Evolutionary conservation across 2,113 vertebrate genomes (phyloP).

Genomic region (Rhegmatorhina hoffmannsi): DNA sequence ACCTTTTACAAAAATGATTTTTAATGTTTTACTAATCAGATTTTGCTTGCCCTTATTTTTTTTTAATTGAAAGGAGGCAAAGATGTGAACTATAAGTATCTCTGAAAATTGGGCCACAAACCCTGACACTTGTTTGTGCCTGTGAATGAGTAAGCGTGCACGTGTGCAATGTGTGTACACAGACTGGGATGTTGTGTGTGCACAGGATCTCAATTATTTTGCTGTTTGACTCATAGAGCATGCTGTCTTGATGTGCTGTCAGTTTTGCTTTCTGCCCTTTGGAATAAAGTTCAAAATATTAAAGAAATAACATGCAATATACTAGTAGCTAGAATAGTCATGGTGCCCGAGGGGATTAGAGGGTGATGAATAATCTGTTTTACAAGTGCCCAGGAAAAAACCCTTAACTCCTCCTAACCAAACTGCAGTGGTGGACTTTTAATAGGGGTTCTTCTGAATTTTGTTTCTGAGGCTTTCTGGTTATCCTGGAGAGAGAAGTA

Average conservation of each 20-base stretch:
- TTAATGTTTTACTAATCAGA: neutral
- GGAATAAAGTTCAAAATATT: conserved; percentile 50
- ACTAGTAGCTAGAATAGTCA: conserved; percentile 49
- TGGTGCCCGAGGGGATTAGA: neutral
- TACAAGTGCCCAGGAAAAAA: conserved; percentile 2
- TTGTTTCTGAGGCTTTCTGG: neutral
- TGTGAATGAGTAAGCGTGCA: neutral
- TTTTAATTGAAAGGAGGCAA: neutral
- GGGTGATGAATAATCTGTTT: conserved; percentile 42
- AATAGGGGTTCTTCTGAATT: neutral
- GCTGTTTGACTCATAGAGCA: conserved; percentile 28
- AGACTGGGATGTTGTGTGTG: neutral
- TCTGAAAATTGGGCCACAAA: neutral
- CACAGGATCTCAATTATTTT: conserved; percentile 55
- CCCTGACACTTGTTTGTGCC: neutral
- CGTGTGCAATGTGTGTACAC: neutral
- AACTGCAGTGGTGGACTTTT: neutral
- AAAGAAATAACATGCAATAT: conserved; percentile 59
- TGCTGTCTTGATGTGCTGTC: conserved; percentile 48
- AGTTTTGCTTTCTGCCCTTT: conserved; percentile 57
- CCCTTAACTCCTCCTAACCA: neutral
- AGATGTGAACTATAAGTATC: neutral
- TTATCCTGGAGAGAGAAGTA: neutral
- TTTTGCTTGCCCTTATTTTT: neutral
- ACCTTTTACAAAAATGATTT: neutral